Evolutionary conservation across 1,140 invertebrate species (phyloP).

Genomic region (Pseudachorutes palmiensis): DNA sequence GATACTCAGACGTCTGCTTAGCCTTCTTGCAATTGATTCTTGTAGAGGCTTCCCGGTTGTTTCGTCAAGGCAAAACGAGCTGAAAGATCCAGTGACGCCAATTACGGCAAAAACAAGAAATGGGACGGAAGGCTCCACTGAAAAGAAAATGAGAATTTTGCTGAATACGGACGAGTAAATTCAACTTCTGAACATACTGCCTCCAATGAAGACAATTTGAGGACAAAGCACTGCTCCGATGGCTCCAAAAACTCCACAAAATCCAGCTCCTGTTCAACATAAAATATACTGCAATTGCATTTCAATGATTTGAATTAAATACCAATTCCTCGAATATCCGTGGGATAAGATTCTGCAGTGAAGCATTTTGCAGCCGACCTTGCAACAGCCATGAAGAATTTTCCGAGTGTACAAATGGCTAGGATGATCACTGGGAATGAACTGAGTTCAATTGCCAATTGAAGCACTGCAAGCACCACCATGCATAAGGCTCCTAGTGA

Average conservation of each 20-base stretch:
- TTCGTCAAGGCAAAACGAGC: not conserved
- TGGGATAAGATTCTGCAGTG: slow-evolving; percentile 18
- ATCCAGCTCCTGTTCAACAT: not conserved
- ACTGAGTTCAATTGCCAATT: not conserved
- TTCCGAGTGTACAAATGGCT: slow-evolving; percentile 7
- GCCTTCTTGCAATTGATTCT: not conserved
- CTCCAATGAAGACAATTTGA: slow-evolving; percentile 13
- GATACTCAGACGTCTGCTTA: not conserved
- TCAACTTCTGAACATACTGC: not conserved
- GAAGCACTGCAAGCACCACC: not conserved
- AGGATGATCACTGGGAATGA: not conserved
- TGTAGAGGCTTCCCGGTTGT: not conserved
- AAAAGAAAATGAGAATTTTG: too few species aligned
- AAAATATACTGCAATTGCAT: not conserved
- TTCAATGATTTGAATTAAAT: not conserved
- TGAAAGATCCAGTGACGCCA: not conserved
- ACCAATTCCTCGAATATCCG: slow-evolving; percentile 17
- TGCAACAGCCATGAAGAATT: slow-evolving; percentile 12
- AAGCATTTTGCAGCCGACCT: slow-evolving; percentile 3
- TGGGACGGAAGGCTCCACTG: not conserved
- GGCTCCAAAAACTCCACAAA: slow-evolving; percentile 10
- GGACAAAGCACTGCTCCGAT: slow-evolving; percentile 12
- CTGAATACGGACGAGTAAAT: too few species aligned
- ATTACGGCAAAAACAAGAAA: not conserved
- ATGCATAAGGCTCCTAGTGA: slow-evolving; percentile 9